Percentiles rank a stretch among this genome's conserved stretches.
Conservation (phyloP, 2,113 vertebrate species). For the Neolamprologus variostigma region DNA sequence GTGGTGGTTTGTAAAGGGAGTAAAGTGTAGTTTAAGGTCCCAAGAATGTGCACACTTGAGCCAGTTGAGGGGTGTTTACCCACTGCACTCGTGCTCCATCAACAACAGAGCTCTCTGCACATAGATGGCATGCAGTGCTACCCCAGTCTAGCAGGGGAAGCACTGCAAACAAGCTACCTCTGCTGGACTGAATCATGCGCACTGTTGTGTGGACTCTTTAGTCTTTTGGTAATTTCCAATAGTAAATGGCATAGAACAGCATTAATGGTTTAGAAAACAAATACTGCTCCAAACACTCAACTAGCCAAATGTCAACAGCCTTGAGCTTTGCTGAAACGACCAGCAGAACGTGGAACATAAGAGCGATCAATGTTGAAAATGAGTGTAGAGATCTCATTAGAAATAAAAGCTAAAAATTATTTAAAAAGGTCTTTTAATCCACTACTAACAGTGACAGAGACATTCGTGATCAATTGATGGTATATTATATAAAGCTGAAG, state of each 20-base stretch:
- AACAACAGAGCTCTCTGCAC: background rate
- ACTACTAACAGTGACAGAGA: background rate
- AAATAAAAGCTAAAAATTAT: background rate
- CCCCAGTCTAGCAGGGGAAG: background rate
- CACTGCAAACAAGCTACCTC: background rate
- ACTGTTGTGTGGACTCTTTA: background rate
- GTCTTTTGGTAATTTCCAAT: background rate
- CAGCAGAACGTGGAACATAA: background rate
- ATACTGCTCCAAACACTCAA: background rate
- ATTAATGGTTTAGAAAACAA: background rate
- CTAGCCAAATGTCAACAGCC: background rate
- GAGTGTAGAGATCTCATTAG: too few relatives aligned
- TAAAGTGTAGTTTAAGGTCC: background rate
- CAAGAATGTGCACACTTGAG: background rate
- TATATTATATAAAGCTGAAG: background rate
- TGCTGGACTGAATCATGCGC: background rate
- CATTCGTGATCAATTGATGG: fast-evolving
- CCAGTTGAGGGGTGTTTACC: background rate
- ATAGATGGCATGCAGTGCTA: background rate
- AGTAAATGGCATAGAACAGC: background rate
- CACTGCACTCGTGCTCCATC: background rate
- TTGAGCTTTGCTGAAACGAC: background rate
- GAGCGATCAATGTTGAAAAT: background rate
- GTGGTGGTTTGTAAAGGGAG: background rate
- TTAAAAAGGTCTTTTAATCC: fast-evolving